A percentile compares a stretch with the other conserved stretches of the same genome.
phyloP scores from a whole-genome alignment of 2,888 invertebrate genomes.

The Operophtera brumata region DNA sequence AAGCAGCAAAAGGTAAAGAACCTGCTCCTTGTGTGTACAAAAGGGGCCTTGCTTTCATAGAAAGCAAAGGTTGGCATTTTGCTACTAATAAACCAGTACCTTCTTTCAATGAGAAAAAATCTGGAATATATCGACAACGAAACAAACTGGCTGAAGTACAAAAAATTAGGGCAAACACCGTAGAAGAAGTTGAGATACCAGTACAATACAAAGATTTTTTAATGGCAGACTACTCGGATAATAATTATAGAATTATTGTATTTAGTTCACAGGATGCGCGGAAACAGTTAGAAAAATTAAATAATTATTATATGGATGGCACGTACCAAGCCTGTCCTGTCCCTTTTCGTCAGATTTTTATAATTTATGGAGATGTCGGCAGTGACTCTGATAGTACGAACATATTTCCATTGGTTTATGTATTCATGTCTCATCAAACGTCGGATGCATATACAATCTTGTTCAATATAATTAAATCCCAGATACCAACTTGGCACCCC shows the following conservation, averaged over 20 bases:
- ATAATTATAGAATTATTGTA: constrained; percentile 12
- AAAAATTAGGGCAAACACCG: too few relatives aligned
- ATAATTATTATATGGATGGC: constrained; percentile 11
- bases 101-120: too few relatives aligned
- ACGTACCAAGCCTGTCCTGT: constrained; percentile 11
- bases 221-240: constrained; percentile 14
- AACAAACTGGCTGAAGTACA: too few relatives aligned
- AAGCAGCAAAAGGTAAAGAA: constrained; percentile 16
- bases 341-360: constrained; percentile 9
- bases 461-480: constrained; percentile 10
- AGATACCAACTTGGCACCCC: not conserved
- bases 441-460: constrained; percentile 10
- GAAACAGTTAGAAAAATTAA: constrained; percentile 6
- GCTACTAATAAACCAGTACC: too few relatives aligned
- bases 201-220: constrained; percentile 11
- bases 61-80: constrained; percentile 16
- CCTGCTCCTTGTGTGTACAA: constrained; percentile 16
- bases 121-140: too few relatives aligned
- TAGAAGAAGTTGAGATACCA: too few relatives aligned
- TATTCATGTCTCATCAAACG: constrained; percentile 11
- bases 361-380: constrained; percentile 12
- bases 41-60: constrained; percentile 14
- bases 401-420: constrained; percentile 10
- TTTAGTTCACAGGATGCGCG: constrained; percentile 16
- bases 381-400: too few relatives aligned